These are phyloP conservation scores for Catharus ustulatus DNA, from an alignment of 2,797 vertebrate genomes.

Conservation along the genomic window DNA sequence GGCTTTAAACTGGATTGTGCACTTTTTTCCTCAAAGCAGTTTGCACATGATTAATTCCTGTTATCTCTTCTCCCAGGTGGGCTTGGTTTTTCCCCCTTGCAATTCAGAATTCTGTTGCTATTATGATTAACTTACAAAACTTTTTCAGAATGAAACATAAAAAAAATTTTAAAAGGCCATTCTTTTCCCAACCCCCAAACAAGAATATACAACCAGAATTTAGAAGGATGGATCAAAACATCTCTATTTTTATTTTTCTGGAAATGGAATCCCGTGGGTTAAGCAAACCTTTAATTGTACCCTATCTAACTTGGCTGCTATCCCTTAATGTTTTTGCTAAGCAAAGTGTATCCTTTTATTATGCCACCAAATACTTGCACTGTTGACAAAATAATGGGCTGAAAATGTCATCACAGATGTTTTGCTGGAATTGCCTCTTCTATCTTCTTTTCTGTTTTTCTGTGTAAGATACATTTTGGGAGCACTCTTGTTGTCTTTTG, in stretches of 20 bases:
- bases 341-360: slow-evolving; percentile 59
- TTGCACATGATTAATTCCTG: slow-evolving; percentile 16
- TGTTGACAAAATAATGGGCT: slow-evolving; percentile 65
- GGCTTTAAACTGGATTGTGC: slow-evolving; percentile 34
- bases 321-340: slow-evolving; percentile 44
- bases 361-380: slow-evolving; percentile 50
- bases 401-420: slow-evolving; percentile 63
- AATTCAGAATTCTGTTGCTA: neutral
- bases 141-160: neutral
- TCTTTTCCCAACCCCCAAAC: neutral
- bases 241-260: slow-evolving; percentile 42
- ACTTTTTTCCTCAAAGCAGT: slow-evolving; percentile 32
- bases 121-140: neutral
- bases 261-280: slow-evolving; percentile 13
- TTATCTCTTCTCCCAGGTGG: slow-evolving; percentile 45
- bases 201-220: neutral
- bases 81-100: neutral
- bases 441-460: slow-evolving; percentile 28
- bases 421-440: slow-evolving; percentile 55
- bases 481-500: slow-evolving; percentile 30
- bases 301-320: slow-evolving; percentile 34
- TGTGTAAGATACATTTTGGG: slow-evolving; percentile 50
- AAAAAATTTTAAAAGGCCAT: neutral
- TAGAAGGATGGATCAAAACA: neutral
- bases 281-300: slow-evolving; percentile 50